These are phyloP conservation scores for Engraulis encrasicolus DNA, from an alignment of 2,113 vertebrate genomes.

Conservation along the genomic window DNA sequence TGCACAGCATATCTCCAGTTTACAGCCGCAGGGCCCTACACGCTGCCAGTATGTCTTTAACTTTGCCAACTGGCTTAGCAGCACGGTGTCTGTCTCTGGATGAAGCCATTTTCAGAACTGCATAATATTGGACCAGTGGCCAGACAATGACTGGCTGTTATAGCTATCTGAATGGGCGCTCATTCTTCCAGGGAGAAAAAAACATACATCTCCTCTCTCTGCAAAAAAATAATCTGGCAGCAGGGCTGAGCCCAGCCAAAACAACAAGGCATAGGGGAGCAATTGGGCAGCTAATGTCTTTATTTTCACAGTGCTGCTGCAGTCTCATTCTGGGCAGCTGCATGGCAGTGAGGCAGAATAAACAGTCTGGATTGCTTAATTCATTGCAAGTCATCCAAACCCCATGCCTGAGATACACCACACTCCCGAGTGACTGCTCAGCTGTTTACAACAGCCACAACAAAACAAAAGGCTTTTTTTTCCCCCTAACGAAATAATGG, in stretches of 20 bases:
- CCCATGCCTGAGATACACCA: not conserved
- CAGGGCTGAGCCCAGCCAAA: constrained; percentile 14
- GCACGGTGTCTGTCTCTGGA: not conserved
- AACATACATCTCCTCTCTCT: not conserved
- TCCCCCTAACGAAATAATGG: not conserved
- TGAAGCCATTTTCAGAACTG: not conserved
- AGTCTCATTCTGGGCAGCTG: not conserved
- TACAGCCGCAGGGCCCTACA: not conserved
- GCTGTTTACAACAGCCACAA: not conserved
- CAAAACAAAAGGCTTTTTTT: not conserved
- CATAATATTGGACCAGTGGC: not conserved
- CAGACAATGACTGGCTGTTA: not conserved
- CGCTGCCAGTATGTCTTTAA: not conserved
- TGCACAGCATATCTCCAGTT: not conserved
- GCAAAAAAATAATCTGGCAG: constrained; percentile 23
- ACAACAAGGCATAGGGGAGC: constrained; percentile 14
- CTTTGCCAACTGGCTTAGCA: not conserved
- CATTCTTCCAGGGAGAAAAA: not conserved
- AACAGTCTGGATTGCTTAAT: not conserved
- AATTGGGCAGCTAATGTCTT: constrained; percentile 9
- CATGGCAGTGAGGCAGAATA: not conserved
- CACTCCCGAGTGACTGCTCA: not conserved
- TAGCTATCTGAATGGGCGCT: not conserved
- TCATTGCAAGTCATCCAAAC: not conserved
- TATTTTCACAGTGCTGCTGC: not conserved